phyloP scores from a whole-genome alignment of 2,797 vertebrate species.

The Amblyopsis hoosieri region DNA sequence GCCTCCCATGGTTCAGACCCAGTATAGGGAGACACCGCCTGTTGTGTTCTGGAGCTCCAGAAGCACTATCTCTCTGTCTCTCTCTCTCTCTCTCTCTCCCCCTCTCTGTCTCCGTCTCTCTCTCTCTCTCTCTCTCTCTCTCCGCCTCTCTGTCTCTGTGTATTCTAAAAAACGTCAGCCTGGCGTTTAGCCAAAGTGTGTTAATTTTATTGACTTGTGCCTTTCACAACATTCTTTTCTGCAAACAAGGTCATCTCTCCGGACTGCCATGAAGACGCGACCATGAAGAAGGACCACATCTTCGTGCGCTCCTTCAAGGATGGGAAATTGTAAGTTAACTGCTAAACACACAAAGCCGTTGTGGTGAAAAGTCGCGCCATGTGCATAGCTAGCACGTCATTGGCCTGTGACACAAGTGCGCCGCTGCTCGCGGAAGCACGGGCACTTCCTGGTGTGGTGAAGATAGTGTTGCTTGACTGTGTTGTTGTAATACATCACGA shows the following conservation, averaged over 20 bases:
- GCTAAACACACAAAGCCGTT: background rate
- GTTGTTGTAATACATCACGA: background rate
- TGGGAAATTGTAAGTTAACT: conserved; percentile 82
- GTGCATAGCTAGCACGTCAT: too few species aligned
- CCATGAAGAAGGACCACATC: conserved; percentile 81
- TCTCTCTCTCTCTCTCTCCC: background rate
- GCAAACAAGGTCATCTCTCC: conserved; percentile 78
- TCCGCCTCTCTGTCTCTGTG: conserved; percentile 3
- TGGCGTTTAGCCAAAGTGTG: conserved; percentile 42
- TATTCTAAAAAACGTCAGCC: conserved; percentile 38
- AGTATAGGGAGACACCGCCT: conserved; percentile 18
- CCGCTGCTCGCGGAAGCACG: too few species aligned
- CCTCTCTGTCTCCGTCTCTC: background rate
- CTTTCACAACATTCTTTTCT: conserved; percentile 45
- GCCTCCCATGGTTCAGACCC: conserved; percentile 38
- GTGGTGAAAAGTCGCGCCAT: too few species aligned
- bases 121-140: conserved; percentile 12
- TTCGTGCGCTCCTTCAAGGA: conserved; percentile 85
- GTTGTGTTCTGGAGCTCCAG: conserved; percentile 24
- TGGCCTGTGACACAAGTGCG: too few species aligned
- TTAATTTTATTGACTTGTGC: conserved; percentile 31
- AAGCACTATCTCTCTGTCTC: conserved; percentile 21
- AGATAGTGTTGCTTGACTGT: too few species aligned
- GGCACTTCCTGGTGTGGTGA: too few species aligned
- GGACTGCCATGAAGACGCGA: conserved; percentile 81